Percentiles rank a stretch among this genome's conserved stretches.
Evolutionary conservation across 2,797 vertebrate genomes (phyloP).

Genomic region (Diplodus sargus): DNA sequence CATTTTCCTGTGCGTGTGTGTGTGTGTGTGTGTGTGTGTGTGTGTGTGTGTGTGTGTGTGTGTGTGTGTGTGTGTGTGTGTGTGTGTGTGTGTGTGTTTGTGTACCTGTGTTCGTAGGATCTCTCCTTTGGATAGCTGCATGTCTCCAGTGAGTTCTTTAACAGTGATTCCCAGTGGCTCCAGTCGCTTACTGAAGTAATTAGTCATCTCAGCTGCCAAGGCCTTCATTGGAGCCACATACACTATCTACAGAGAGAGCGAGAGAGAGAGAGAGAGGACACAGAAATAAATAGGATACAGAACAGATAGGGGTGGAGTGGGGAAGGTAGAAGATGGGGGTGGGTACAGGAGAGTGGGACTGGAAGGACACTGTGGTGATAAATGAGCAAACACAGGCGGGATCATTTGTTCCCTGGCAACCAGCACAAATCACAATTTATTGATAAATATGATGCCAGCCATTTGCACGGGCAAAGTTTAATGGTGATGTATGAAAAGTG

Average conservation of each 20-base stretch:
- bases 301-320: constrained; percentile 12
- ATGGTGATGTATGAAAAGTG: constrained; percentile 90
- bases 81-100: constrained; percentile 18
- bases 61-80: constrained; percentile 14
- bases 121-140: constrained; percentile 99
- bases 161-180: constrained; percentile 94
- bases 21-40: background rate
- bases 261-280: constrained; percentile 27
- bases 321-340: constrained; percentile 25
- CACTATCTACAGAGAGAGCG: constrained; percentile 87
- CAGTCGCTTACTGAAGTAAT: constrained; percentile 97
- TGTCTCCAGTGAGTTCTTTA: constrained; percentile 98
- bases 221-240: constrained; percentile 99
- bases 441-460: constrained; percentile 87
- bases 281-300: constrained; percentile 22
- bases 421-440: constrained; percentile 89
- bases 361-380: constrained; percentile 87
- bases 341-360: constrained; percentile 24
- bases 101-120: constrained; percentile 84
- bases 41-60: constrained; percentile 16
- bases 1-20: no score
- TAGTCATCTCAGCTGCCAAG: constrained; percentile 99
- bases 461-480: constrained; percentile 85
- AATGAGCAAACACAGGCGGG: constrained; percentile 86
- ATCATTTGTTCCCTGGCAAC: constrained; percentile 89